Evolutionary conservation across 2,797 vertebrate species (phyloP), one percentile per base, ranked within the genome.

Genomic region (Masticophis lateralis): DNA sequence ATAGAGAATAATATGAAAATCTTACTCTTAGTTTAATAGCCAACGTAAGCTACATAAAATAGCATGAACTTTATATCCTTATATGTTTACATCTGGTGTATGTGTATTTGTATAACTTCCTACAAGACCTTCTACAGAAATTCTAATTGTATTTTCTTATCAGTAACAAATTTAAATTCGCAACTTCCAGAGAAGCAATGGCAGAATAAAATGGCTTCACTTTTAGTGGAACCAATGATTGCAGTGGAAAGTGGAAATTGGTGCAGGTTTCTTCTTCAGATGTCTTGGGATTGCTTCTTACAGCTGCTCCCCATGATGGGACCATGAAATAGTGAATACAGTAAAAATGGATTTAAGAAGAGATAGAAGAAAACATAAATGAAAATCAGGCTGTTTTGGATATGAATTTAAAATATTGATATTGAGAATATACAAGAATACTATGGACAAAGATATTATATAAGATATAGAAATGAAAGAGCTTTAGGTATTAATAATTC

Each of bases 21-120:
- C 20, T 95, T 0, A 0, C n/a, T 88, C 14, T 91, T 43, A 88
- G 37, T 25, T 4, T 13, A 92, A 0, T 74, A 90, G 1, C 37
- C 3, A 47, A 20, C 18, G 10, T 16, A 74, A 92, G 37, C 90
- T 91, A 25, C 14, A 14, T 57, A 74, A 89, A 83, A 55, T 57
- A 90, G 74, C 14, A 1, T 79, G 86, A 86, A 20, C 32, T 96
- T 94, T 92, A n/a, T 91, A 55, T 18, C 61, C 95, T 93, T 59
- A 87, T 91, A 86, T 87, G 94, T 79, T 92, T 27, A 92, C 90
- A 57, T 94, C 0, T 1, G 16, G 5, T 18, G n/a, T 37, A 18
- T 32, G 66, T 37, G 14, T 37, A 18, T 74, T 69, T 74, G 66
- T 74, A 74, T 18, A 74, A 53, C 43, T 92, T 83, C 60, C 43